These are phyloP conservation scores for Whitmania pigra DNA, from an alignment of 1,140 invertebrate species.

Conservation along the genomic window DNA sequence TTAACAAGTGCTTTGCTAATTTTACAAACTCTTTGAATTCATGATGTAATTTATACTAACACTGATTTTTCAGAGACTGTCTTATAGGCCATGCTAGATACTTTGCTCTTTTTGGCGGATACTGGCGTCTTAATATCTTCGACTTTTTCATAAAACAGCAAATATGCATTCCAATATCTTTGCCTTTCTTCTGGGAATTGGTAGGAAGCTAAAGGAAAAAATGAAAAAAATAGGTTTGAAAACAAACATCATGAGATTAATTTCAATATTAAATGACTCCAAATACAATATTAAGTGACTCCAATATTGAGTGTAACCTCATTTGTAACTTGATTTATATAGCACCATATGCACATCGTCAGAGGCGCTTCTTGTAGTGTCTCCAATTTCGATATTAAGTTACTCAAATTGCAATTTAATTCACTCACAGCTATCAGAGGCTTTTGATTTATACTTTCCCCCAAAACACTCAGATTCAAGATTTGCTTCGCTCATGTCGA, in stretches of 20 bases:
- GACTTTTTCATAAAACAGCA: conserved; percentile 40
- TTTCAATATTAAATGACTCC: not conserved
- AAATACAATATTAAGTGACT: no score
- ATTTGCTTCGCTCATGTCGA: conserved; percentile 42
- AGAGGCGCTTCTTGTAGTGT: no score
- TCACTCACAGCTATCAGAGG: conserved; percentile 41
- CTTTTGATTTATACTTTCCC: conserved; percentile 46
- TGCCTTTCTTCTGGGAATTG: conserved; percentile 35
- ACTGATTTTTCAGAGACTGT: not conserved
- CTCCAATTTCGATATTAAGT: not conserved
- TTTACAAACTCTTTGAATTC: no score
- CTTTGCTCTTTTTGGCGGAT: conserved; percentile 37
- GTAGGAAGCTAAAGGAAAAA: conserved; percentile 19
- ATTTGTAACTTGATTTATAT: no score
- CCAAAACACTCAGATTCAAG: conserved; percentile 43
- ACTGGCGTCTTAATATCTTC: conserved; percentile 34
- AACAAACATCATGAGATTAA: conserved; percentile 12
- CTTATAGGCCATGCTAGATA: conserved; percentile 20
- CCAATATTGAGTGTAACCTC: no score
- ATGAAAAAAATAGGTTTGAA: not conserved
- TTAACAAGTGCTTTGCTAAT: not conserved
- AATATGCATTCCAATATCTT: conserved; percentile 41
- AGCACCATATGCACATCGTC: no score
- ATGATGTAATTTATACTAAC: no score
- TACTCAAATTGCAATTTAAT: no score